phyloP scores from a whole-genome alignment of 2,797 vertebrate genomes.

The Menidia menidia region DNA sequence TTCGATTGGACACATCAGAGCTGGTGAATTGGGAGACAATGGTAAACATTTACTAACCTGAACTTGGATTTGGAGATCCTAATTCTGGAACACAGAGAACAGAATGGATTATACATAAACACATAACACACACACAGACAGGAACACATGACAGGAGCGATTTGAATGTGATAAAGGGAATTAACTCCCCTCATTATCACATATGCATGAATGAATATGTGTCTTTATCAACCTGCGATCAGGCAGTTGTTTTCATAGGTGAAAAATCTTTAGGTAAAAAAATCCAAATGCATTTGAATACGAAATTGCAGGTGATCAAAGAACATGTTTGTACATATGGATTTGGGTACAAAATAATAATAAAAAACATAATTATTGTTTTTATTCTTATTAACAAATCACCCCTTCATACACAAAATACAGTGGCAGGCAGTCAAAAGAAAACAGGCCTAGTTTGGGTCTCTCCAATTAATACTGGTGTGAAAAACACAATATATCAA shows the following conservation, averaged over 20 bases:
- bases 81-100: slow-evolving; percentile 96
- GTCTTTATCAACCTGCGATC: slow-evolving; percentile 26
- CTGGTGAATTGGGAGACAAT: slow-evolving; percentile 55
- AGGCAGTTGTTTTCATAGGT: neutral
- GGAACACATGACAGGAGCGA: slow-evolving; percentile 65
- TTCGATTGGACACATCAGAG: slow-evolving; percentile 50
- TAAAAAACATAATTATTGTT: neutral
- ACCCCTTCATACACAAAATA: slow-evolving; percentile 58
- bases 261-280: neutral
- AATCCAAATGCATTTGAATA: neutral
- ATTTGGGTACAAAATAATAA: slow-evolving; percentile 16
- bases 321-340: slow-evolving; percentile 12
- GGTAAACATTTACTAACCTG: slow-evolving; percentile 92
- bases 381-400: slow-evolving; percentile 55
- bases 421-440: slow-evolving; percentile 74
- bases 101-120: slow-evolving; percentile 89
- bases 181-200: slow-evolving; percentile 34
- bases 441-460: slow-evolving; percentile 29
- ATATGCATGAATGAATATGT: slow-evolving; percentile 16
- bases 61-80: slow-evolving; percentile 99
- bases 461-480: slow-evolving; percentile 41
- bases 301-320: slow-evolving; percentile 5
- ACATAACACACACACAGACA: slow-evolving; percentile 72
- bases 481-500: slow-evolving; percentile 16
- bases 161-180: slow-evolving; percentile 49